A percentile compares a stretch with the other conserved stretches of the same genome.
Evolutionary conservation across 64 coral and sea anemone genomes (phyloP).

Genomic region (Porites lutea): DNA sequence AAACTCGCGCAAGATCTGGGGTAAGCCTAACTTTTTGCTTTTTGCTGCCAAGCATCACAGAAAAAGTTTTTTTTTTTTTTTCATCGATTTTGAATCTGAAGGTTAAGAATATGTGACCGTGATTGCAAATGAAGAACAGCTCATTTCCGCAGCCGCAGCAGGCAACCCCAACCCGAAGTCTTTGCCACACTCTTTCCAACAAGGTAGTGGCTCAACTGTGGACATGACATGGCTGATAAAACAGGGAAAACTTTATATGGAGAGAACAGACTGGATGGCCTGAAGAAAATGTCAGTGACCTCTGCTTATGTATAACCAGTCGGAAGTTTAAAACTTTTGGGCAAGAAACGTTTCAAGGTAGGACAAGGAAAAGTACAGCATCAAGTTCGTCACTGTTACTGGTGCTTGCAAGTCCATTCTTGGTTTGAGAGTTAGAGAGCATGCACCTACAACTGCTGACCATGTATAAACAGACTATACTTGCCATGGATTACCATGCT

Average conservation of each 20-base stretch:
- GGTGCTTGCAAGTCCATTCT: neutral
- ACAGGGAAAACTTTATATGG: neutral
- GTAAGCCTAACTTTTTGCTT: neutral
- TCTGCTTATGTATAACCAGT: conserved; percentile 31
- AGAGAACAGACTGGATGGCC: neutral
- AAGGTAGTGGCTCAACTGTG: conserved; percentile 56
- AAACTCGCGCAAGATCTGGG: neutral
- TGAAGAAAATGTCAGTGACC: neutral
- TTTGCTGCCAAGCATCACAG: neutral
- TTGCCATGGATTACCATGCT: neutral
- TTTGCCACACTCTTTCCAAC: conserved; percentile 49
- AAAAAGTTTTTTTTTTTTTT: neutral
- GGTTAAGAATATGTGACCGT: neutral
- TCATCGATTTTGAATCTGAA: neutral
- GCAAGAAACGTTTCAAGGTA: neutral
- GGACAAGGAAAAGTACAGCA: conserved; percentile 12
- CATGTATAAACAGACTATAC: neutral
- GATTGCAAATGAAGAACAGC: neutral
- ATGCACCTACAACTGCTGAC: neutral
- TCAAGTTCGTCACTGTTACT: neutral
- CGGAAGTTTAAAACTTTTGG: conserved; percentile 38
- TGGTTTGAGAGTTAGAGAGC: conserved; percentile 1
- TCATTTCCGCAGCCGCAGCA: neutral
- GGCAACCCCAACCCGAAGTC: conserved; percentile 5
- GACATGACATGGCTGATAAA: conserved; percentile 39